Percentiles rank a stretch among this genome's conserved stretches.
These are phyloP conservation scores for Muschampia plurimacula DNA, from an alignment of 2,888 invertebrate species.

Conservation along the genomic window DNA sequence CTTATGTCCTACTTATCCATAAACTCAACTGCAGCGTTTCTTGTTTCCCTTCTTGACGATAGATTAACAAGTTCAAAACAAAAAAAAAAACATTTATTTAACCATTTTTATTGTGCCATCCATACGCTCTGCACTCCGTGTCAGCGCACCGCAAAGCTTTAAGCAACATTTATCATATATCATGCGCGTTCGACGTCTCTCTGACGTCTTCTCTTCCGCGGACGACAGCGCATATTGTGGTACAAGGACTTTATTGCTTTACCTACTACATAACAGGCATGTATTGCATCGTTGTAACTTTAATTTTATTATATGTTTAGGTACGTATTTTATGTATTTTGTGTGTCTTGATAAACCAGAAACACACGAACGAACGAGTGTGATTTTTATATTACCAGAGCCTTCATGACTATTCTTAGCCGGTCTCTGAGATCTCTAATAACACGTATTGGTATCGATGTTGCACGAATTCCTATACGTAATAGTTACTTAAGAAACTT, in stretches of 20 bases:
- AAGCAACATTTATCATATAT: conserved; percentile 81
- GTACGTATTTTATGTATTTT: background rate
- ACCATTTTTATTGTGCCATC: background rate
- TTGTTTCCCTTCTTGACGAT: background rate
- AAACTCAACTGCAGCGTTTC: too few species aligned
- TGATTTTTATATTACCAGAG: too few species aligned
- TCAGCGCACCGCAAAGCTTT: conserved; percentile 50
- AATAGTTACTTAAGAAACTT: too few species aligned
- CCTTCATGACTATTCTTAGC: too few species aligned
- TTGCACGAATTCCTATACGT: too few species aligned
- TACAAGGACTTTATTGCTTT: conserved; percentile 70
- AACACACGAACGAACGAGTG: background rate
- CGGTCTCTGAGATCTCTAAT: too few species aligned
- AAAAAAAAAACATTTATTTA: background rate
- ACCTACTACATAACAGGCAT: conserved; percentile 28
- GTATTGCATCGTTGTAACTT: background rate
- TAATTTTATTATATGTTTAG: background rate
- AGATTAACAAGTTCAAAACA: background rate
- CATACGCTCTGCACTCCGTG: conserved; percentile 40
- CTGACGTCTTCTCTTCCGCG: conserved; percentile 78
- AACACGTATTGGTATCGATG: too few species aligned
- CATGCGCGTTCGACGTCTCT: conserved; percentile 72
- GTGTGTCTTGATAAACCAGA: background rate
- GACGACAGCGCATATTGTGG: conserved; percentile 68
- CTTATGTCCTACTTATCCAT: too few species aligned